phyloP scores from a whole-genome alignment of 2,797 vertebrate genomes.

The Pipistrellus kuhlii region DNA sequence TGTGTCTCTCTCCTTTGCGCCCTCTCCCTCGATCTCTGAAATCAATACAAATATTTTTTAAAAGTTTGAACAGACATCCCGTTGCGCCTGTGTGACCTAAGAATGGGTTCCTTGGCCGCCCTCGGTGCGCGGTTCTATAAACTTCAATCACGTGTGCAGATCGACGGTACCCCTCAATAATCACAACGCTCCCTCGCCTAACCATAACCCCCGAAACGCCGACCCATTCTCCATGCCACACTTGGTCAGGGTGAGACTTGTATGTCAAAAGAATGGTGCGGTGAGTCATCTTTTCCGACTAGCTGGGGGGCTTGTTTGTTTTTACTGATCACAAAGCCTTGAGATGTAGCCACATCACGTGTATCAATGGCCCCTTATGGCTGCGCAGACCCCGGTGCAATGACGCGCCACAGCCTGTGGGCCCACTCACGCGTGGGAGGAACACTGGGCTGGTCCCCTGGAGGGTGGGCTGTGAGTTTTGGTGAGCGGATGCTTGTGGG shows the following conservation, averaged over 20 bases:
- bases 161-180: no score
- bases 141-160: no score
- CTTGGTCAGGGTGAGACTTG: not conserved
- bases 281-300: not conserved
- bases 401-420: accelerated
- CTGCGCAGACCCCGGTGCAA: not conserved
- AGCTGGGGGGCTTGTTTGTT: no score
- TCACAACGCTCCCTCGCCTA: not conserved
- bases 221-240: not conserved
- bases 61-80: no score
- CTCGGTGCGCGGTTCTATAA: not conserved
- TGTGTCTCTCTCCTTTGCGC: no score
- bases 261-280: not conserved
- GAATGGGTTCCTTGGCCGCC: not conserved
- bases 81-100: no score
- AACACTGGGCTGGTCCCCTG: no score
- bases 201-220: accelerated
- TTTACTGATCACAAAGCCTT: not conserved
- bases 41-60: no score
- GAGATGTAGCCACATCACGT: not conserved
- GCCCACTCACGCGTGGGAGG: not conserved
- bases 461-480: no score
- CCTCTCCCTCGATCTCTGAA: no score
- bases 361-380: not conserved
- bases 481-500: no score